Evolutionary conservation across 2,888 invertebrate genomes (phyloP), one percentile per base, ranked within the genome.

Genomic region (Chrysomela aeneicollis): DNA sequence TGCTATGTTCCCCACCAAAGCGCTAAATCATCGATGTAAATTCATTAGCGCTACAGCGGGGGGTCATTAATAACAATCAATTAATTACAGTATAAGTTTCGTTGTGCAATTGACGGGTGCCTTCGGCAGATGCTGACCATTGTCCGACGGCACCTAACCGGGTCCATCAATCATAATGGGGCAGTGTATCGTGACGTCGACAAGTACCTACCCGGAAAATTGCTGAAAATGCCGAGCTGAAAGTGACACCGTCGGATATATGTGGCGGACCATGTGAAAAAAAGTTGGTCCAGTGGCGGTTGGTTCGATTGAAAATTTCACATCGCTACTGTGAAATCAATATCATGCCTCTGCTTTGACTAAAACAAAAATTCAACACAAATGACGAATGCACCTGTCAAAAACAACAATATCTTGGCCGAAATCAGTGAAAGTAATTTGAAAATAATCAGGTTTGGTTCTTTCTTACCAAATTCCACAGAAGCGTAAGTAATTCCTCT

Each of bases 71-170:
- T 68, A 59, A 63, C 65, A 63, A 68, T 64, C 35, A 57, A 64
- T 59, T 68, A 68, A 68, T 68, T 68, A 65, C 22, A 52, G 50
- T 63, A 70, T 71, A 67, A 66, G 67, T 70, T 68, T 57, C 67
- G 66, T 66, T 67, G 61, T 73, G 73, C 61, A 65, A 67, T 72
- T 72, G 73, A 72, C 73, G 65, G 66, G 61, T 72, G 71, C 66
- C 73, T 67, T 64, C 59, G 64, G 62, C 73, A 71, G 67, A 57
- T 64, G 71, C 58, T 61, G 69, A 50, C 67, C 66, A 62, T 61
- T 63, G 59, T 63, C 63, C 63, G 59, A 58, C 51, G 59, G 64
- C 32, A 18, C 47, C 42, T 46, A 52, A 52, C 50, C 19, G 52
- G 51, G 55, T 37, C 63, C 69, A 72, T 72, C 70, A 70, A 72